Percentiles rank a stretch among this genome's conserved stretches.
These are phyloP conservation scores for Rhopalosiphum padi DNA, from an alignment of 1,140 invertebrate species.

Conservation along the genomic window DNA sequence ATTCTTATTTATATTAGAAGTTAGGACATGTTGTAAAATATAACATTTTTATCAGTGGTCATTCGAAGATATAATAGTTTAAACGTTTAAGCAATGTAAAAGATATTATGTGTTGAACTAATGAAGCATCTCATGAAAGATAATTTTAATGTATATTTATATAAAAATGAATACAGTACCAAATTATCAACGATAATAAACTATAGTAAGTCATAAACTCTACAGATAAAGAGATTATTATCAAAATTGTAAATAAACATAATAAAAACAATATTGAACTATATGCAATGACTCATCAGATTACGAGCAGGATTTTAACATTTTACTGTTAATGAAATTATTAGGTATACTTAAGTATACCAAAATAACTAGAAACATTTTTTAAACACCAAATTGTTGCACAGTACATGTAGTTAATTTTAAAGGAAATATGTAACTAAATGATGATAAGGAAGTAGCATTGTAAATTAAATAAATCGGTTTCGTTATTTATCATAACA, in stretches of 20 bases:
- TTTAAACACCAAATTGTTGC: neutral
- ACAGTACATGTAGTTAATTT: neutral
- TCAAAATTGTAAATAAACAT: conserved; percentile 3
- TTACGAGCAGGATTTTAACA: neutral
- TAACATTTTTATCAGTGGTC: neutral
- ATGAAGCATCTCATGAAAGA: neutral
- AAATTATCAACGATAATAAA: neutral
- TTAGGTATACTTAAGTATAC: neutral
- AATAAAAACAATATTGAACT: neutral
- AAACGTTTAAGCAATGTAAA: conserved; percentile 4
- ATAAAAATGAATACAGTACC: neutral
- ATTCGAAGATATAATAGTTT: neutral
- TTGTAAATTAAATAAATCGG: conserved; percentile 15
- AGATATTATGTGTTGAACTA: neutral
- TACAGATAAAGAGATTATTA: neutral
- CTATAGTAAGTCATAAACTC: neutral
- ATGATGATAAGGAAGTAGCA: neutral
- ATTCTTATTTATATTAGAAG: neutral
- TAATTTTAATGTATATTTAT: neutral
- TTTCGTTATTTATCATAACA: neutral
- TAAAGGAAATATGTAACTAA: neutral
- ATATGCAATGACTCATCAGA: neutral
- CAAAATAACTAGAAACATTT: neutral
- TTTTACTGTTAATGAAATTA: neutral
- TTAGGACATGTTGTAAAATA: neutral